Evolutionary conservation across 2,113 vertebrate species (phyloP).

Genomic region (Xiphorhynchus elegans): DNA sequence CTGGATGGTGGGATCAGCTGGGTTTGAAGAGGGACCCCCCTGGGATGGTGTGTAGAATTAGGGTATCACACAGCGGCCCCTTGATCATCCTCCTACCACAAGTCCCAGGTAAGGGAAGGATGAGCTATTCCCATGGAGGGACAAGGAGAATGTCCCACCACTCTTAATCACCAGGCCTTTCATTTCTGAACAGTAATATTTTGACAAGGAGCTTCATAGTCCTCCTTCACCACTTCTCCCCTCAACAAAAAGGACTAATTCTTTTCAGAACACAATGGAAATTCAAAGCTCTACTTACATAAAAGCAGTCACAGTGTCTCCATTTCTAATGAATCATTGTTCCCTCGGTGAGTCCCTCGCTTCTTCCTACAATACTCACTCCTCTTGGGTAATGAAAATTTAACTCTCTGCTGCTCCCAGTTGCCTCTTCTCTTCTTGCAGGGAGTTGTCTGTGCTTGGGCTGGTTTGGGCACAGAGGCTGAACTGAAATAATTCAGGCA

Average conservation of each 20-base stretch:
- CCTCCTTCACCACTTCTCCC: background rate
- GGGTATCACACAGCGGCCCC: background rate
- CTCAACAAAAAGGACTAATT: slow-evolving; percentile 22
- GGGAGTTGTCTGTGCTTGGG: background rate
- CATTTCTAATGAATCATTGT: slow-evolving; percentile 65
- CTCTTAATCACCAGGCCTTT: background rate
- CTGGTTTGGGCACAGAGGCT: slow-evolving; percentile 7
- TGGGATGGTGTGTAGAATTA: background rate
- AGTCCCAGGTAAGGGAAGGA: background rate
- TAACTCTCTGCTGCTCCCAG: slow-evolving; percentile 16
- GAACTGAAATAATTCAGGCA: slow-evolving; percentile 31
- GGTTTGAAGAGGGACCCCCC: background rate
- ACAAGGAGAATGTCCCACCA: background rate
- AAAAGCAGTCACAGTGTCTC: slow-evolving; percentile 40
- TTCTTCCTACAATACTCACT: slow-evolving; percentile 25
- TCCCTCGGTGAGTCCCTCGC: slow-evolving; percentile 21
- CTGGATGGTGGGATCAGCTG: too few species aligned
- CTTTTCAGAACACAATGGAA: slow-evolving; percentile 55
- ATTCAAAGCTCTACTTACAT: slow-evolving; percentile 42
- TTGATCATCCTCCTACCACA: rapidly evolving
- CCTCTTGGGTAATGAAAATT: slow-evolving; percentile 65
- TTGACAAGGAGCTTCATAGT: background rate
- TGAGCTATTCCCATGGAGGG: background rate
- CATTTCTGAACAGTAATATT: background rate
- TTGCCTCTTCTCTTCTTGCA: background rate